Base-by-base conservation (phyloP, 2,888 invertebrate species). In the Ophion costatus region DNA sequence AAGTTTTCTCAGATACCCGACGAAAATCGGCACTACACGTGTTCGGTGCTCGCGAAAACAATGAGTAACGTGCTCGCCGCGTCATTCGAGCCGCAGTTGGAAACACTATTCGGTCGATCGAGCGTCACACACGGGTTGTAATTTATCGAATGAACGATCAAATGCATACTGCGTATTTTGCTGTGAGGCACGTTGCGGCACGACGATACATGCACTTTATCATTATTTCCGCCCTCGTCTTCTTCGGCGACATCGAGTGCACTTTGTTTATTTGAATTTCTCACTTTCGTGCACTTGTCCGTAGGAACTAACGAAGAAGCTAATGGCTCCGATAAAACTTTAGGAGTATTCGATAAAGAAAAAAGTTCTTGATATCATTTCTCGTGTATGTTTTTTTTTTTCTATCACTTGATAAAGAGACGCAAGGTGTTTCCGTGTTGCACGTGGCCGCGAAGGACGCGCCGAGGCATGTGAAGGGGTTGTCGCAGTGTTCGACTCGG, bases 381-480 rank as follows among this genome's bases (percentile, higher is more conserved):
- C 45, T 61, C n/a, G 61, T 69, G 66, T n/a, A 17, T 14, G 38
- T 17, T 22, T 20, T 70, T 38, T 29, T 73, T 10, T 61, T 38
- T 75, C 69, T 75, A 7, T 61, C 14, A n/a, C 61, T n/a, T 67
- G 75, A 29, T 22, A 29, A 75, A 9, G 57, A 29, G 20, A 70
- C 63, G 80, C 85, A 82, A 81, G 70, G 83, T 81, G 79, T 83
- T 79, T 57, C 59, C 24, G 67, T 59, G 80, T 75, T 83, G 90
- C 89, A 90, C 92, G 89, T 91, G 91, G 89, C 88, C 89, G 88
- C 90, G 89, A 89, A 89, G 90, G 89, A 88, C 90, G 90, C 90
- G 91, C 86, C 89, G 88, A 89, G 89, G 89, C 91, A 92, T 92
- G 91, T 92, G 92, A 92, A 90, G 88, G 91, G 89, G 88, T 90